Evolutionary conservation across 1,140 invertebrate species (phyloP), one percentile per base, ranked within the genome.

Genomic region (Watersipora subatra): DNA sequence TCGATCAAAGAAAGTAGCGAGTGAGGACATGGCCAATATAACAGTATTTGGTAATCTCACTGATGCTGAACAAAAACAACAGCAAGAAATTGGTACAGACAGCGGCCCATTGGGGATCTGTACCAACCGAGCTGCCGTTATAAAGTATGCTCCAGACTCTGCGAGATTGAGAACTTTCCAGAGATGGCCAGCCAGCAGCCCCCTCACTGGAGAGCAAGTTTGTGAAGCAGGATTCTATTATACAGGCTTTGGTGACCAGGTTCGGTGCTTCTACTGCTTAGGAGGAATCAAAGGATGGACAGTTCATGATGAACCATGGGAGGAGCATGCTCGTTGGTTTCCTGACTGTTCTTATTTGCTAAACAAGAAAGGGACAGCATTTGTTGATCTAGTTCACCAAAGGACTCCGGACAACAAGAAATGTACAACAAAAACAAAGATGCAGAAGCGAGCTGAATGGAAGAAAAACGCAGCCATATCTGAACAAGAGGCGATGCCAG

Each of bases 201-300:
- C 34, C 7, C 7, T 46, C 34, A 46, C 34, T 12, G 34, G 7
- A 12, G 7, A 46, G 57, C 7, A 12, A 59, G 22, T 20, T 3
- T 59, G 25, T 59, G n/a, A 2, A 24, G 65, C 2, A 61, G 63
- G 55, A 62, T 64, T 34, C n/a, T 46, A 46, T 46, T 70, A 46
- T 63, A 20, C 67, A 82, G 86, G 85, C 28, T 84, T 85, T 57
- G 86, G 86, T 12, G 91, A 93, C 78, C 86, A 89, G 71, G 90
- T 90, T 0, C 83, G 88, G 24, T 94, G 92, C 72, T 93, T 89
- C 73, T 86, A 88, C 71, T 94, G 92, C 73, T 89, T 88, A 61
- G 88, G 89, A 22, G 89, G 89, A 1, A 79, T 93, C 0, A 90
- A 89, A 73, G 88, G 90, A 72, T 94, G 92, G 92, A 88, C 89